These are phyloP conservation scores for Cephalopachus bancanus DNA, from an alignment of 2,797 vertebrate genomes.

Conservation along the genomic window DNA sequence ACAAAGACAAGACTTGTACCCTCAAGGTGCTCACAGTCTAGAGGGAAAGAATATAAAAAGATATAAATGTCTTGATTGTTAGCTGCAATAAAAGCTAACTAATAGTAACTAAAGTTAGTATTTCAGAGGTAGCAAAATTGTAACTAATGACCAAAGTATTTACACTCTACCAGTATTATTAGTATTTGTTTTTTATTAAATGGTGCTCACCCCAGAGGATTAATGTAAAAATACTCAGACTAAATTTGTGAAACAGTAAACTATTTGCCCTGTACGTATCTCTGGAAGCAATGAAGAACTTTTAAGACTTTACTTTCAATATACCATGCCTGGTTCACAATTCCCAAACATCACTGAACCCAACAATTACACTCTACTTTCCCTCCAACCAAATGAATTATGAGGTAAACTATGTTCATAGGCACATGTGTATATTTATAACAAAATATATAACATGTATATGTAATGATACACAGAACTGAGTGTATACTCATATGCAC, in stretches of 20 bases:
- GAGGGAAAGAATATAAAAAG: neutral
- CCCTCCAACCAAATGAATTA: neutral
- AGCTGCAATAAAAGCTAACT: constrained; percentile 21
- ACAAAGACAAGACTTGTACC: neutral
- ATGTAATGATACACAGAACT: neutral
- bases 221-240: constrained; percentile 57
- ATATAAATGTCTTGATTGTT: neutral
- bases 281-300: neutral
- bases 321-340: neutral
- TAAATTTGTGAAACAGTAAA: neutral
- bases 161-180: constrained; percentile 28
- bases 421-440: neutral
- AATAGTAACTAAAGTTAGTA: neutral
- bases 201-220: neutral
- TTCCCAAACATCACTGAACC: neutral
- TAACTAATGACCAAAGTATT: constrained; percentile 50
- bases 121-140: constrained; percentile 29
- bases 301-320: neutral
- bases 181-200: constrained; percentile 46
- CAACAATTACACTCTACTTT: neutral
- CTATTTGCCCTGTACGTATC: neutral
- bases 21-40: neutral
- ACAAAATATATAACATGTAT: neutral
- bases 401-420: neutral
- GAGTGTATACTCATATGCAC: neutral